Base-by-base conservation (phyloP, 2,113 vertebrate genomes). In the Paedocypris sp. region DNA sequence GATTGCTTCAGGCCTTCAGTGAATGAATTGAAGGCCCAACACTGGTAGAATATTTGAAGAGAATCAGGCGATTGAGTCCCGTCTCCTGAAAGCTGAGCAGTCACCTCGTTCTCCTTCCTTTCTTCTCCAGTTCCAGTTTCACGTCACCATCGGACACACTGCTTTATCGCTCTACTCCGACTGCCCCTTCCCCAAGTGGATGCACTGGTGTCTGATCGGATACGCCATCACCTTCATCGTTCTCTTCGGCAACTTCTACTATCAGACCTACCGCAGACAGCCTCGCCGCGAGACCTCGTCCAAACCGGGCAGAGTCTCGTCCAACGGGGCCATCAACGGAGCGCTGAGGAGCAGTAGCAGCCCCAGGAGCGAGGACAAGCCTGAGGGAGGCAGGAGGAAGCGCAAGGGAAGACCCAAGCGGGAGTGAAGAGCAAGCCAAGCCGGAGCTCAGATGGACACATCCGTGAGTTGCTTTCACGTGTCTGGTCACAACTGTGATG, bases 181-280 rank as follows among this genome's bases (percentile, higher is more conserved):
- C 77, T 99, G 95, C n/a, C 90, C 93, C 58, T 99, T 99, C 82
- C 95, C 95, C 39, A 95, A 95, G 76, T 99, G 95, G 95, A 99
- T 99, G 95, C 95, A 99, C 82, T 99, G 93, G 88, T 90, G 91
- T 62, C 87, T 99, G 20, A 97, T 99, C 64, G 89, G 82, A 83
- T 99, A 99, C 10, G 92, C 95, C 19, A 61, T 91, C 80, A 95
- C 93, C 79, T 99, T 99, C 83, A 99, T 99, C 60, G 60, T 92
- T 64, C 87, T 99, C 66, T 99, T 99, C 54, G 93, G 88, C 60
- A 96, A 99, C 84, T 99, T 98, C 87, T 98, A 98, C 75, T 88
- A 91, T 78, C 92, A 92, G 90, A 98, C 95, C 64, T 97, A 98
- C 70, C 93, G 92, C 62, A 93, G 89, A 43, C 92, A 91, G 71